Evolutionary conservation across 2,113 vertebrate genomes (phyloP).

Genomic region (Catagonus wagneri): DNA sequence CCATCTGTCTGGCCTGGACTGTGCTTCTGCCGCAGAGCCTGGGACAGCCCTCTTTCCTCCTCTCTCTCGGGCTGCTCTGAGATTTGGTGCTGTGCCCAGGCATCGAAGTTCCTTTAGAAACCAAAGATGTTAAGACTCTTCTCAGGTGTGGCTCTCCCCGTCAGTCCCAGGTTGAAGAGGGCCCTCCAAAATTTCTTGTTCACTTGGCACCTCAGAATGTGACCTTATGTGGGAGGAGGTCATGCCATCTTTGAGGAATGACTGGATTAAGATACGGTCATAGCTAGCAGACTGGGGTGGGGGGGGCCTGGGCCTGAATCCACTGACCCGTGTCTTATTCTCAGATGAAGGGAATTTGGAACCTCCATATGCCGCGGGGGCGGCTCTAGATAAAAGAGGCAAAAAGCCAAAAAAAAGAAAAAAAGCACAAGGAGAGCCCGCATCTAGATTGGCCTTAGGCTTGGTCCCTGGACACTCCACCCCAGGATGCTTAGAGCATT

Average conservation of each 20-base stretch:
- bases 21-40: background rate
- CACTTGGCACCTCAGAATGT: background rate
- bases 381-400: too few species aligned
- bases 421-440: background rate
- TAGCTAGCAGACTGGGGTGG: background rate
- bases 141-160: background rate
- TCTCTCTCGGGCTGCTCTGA: accelerated
- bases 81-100: background rate
- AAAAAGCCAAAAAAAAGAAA: too few species aligned
- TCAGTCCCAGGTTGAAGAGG: background rate
- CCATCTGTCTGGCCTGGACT: background rate
- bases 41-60: background rate
- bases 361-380: too few species aligned
- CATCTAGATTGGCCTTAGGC: background rate
- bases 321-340: too few species aligned
- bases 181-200: background rate
- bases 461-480: background rate
- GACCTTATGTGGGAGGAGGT: background rate
- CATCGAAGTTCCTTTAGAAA: background rate
- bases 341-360: background rate
- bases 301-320: too few species aligned
- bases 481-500: background rate
- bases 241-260: background rate
- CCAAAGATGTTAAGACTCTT: background rate
- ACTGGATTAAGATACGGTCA: background rate